Evolutionary conservation across 1,140 invertebrate genomes (phyloP).

Genomic region (Diabrotica undecimpunctata): DNA sequence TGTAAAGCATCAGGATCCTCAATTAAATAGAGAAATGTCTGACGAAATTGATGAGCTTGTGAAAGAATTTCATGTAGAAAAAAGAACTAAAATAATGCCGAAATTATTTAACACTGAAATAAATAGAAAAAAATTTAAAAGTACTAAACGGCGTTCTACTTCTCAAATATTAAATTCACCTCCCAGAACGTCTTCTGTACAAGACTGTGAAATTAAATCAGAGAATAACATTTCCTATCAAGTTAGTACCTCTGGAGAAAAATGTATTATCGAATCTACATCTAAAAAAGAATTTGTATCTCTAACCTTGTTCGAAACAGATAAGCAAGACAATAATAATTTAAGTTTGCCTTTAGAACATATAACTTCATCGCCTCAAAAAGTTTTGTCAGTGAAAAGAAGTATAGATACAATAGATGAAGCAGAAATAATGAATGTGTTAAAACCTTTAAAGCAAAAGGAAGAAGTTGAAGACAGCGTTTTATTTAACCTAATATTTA

Average conservation of each 20-base stretch:
- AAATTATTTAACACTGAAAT: slow-evolving; percentile 23
- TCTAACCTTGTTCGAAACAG: too few species aligned
- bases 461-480: not conserved
- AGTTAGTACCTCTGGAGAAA: too few species aligned
- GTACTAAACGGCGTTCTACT: slow-evolving; percentile 1
- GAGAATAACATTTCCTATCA: too few species aligned
- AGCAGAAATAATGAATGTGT: too few species aligned
- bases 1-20: slow-evolving; percentile 42
- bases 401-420: too few species aligned
- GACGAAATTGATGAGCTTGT: slow-evolving; percentile 35
- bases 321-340: too few species aligned
- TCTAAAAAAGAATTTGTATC: too few species aligned
- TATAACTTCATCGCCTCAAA: too few species aligned
- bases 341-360: too few species aligned
- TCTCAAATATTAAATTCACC: slow-evolving; percentile 19
- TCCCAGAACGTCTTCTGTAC: slow-evolving; percentile 5
- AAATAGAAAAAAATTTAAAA: slow-evolving; percentile 2
- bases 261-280: too few species aligned
- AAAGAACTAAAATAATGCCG: slow-evolving; percentile 3
- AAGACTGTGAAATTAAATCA: too few species aligned
- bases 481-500: not conserved
- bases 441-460: not conserved
- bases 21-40: slow-evolving; percentile 28
- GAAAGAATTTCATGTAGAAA: slow-evolving; percentile 27
- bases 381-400: too few species aligned